Conservation (phyloP, 2,113 vertebrate species). For the Mandrillus leucophaeus region DNA sequence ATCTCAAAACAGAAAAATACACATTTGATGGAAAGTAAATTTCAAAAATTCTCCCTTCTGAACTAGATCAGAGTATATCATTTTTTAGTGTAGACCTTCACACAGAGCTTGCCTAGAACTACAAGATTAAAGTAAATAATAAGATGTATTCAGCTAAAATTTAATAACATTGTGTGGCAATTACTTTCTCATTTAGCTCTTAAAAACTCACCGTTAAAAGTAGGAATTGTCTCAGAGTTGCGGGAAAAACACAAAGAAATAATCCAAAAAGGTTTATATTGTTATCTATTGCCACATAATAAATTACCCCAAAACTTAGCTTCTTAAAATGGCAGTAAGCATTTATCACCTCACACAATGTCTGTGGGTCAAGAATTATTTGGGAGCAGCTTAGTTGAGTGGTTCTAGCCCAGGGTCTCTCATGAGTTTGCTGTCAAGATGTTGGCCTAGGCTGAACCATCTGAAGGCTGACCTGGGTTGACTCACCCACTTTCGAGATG, state of each 20-base stretch:
- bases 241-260: neutral
- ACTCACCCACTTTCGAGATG: neutral
- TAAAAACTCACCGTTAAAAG: neutral
- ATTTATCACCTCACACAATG: neutral
- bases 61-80: neutral
- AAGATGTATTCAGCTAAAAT: neutral
- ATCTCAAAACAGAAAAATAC: conserved; percentile 42
- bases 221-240: neutral
- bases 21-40: neutral
- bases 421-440: neutral
- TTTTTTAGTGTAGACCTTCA: neutral
- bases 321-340: neutral
- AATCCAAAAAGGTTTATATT: neutral
- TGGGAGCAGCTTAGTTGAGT: neutral
- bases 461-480: neutral
- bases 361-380: neutral
- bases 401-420: neutral
- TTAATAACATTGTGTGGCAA: neutral
- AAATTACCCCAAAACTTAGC: neutral
- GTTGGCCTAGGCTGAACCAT: neutral
- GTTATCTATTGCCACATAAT: neutral
- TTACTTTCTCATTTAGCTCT: conserved; percentile 16
- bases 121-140: neutral
- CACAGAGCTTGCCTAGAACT: neutral
- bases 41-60: neutral